Conservation (phyloP, 2,113 vertebrate genomes). For the Epinephelus cyanopodus region DNA sequence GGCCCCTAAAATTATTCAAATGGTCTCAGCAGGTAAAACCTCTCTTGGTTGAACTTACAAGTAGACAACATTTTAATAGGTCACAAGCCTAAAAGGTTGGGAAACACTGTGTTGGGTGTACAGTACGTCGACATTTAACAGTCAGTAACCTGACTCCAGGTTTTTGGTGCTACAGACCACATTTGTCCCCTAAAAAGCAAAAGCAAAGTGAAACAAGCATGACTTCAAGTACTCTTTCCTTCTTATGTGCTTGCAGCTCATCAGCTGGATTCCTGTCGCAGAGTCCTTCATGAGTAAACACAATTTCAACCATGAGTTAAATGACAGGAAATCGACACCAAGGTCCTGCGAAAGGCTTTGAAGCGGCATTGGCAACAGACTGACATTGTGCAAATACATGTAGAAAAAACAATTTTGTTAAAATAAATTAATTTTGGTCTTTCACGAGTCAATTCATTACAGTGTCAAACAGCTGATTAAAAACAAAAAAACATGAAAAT, state of each 20-base stretch:
- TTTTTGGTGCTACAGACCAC: constrained; percentile 4
- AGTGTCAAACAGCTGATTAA: not conserved
- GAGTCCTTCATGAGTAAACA: constrained; percentile 14
- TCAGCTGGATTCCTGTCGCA: not conserved
- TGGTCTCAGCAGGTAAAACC: no score
- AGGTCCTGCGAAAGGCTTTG: constrained; percentile 1
- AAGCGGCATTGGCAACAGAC: not conserved
- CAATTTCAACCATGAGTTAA: not conserved
- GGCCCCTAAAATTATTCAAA: not conserved
- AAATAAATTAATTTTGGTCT: constrained; percentile 12
- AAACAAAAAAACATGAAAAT: not conserved
- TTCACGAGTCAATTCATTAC: not conserved
- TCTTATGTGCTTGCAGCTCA: not conserved
- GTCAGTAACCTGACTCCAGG: not conserved
- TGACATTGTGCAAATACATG: constrained; percentile 15
- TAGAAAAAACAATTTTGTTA: not conserved
- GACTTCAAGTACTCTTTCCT: constrained; percentile 28
- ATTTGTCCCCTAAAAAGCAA: not conserved
- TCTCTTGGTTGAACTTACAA: not conserved
- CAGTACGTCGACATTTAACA: not conserved
- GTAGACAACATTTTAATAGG: not conserved
- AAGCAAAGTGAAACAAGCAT: not conserved
- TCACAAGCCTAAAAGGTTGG: not conserved
- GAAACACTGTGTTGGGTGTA: no score
- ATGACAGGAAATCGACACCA: not conserved